phyloP scores from a whole-genome alignment of 92 coral and sea anemone genomes.

The Phenganax marumi region DNA sequence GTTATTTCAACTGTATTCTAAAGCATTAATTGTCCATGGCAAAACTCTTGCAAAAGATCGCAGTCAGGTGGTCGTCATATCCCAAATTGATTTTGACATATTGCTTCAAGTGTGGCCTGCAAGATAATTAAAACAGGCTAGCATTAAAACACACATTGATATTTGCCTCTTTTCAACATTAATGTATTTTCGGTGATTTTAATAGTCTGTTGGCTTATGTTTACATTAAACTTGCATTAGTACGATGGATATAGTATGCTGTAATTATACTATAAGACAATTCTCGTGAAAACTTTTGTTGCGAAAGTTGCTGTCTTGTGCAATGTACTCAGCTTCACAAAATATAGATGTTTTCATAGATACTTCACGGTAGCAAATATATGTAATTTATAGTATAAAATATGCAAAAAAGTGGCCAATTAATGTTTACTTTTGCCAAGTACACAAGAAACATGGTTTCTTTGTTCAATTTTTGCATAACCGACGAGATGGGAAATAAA shows the following conservation, averaged over 20 bases:
- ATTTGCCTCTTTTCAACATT: constrained; percentile 4
- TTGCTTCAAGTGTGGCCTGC: constrained; percentile 24
- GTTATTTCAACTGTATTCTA: too few relatives aligned
- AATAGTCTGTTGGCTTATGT: constrained; percentile 8
- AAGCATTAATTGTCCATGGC: neutral
- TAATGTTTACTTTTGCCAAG: constrained; percentile 20
- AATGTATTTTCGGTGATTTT: constrained; percentile 1
- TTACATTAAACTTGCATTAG: constrained; percentile 1
- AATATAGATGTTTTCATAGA: too few relatives aligned
- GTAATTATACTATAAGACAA: neutral
- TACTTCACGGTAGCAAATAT: neutral
- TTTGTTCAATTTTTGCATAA: constrained; percentile 19
- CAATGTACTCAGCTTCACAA: neutral
- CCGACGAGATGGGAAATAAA: constrained; percentile 25
- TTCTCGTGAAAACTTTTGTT: too few relatives aligned
- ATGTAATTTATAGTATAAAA: neutral
- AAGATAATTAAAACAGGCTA: constrained; percentile 14
- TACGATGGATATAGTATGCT: neutral
- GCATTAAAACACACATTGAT: constrained; percentile 26
- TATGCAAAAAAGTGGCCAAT: constrained; percentile 7
- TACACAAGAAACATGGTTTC: constrained; percentile 12
- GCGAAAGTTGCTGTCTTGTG: neutral
- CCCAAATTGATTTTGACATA: constrained; percentile 4
- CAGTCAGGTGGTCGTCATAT: constrained; percentile 7
- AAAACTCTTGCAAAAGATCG: neutral